phyloP scores from a whole-genome alignment of 53 echinoderm and acorn worm genomes.

The Patiria pectinifera region DNA sequence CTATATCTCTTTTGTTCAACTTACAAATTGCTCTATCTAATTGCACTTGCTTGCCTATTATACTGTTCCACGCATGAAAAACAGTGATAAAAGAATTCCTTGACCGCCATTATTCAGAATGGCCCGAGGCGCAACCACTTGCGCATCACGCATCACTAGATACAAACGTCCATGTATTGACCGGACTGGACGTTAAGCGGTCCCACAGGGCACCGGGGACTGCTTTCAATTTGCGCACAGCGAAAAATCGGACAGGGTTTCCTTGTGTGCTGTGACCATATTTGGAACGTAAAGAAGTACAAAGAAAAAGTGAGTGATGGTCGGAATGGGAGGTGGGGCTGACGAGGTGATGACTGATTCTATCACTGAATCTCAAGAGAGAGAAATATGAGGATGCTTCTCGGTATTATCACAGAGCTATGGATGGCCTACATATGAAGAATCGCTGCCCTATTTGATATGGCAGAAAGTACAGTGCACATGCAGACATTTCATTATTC shows the following conservation, averaged over 20 bases:
- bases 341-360: not conserved
- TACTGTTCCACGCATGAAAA: not conserved
- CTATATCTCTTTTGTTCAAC: not conserved
- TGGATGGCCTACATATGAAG: not conserved
- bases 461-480: constrained; percentile 24
- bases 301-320: not conserved
- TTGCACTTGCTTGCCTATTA: not conserved
- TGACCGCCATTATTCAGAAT: constrained; percentile 35
- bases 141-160: constrained; percentile 29
- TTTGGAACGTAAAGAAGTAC: not conserved
- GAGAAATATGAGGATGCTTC: constrained; percentile 28
- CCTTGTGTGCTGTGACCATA: not conserved
- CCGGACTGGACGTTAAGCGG: constrained; percentile 32
- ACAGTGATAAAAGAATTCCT: not conserved
- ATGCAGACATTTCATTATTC: not conserved
- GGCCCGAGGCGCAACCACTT: constrained; percentile 30
- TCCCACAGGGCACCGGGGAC: constrained; percentile 8
- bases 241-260: not conserved
- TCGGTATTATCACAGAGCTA: not conserved
- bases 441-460: not conserved
- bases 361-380: constrained; percentile 11
- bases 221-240: constrained; percentile 27
- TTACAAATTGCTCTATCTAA: not conserved
- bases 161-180: constrained; percentile 44
- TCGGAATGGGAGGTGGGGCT: not conserved